Evolutionary conservation across 1,140 invertebrate genomes (phyloP), one percentile per base, ranked within the genome.

Genomic region (Vollenhovia emeryi): DNA sequence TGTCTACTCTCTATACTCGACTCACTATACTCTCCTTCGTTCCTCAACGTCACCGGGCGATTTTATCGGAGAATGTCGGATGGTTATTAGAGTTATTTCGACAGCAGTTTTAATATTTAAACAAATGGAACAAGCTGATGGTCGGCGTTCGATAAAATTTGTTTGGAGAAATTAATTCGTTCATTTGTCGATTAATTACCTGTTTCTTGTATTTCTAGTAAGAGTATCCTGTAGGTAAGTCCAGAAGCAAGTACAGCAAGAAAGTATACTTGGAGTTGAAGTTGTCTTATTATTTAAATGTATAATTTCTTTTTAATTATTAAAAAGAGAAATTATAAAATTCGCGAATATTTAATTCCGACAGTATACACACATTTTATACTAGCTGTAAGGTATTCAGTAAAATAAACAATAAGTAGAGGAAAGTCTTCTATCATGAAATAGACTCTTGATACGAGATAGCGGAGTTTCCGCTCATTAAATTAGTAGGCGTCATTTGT

Each of bases 1-100:
- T 85, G 21, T 89, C 74, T 89, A 88, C 84, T 89, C 71, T 89
- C 74, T 89, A 66, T 88, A 89, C 87, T 86, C 84, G 60, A 85
- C 86, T 88, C 86, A 74, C 85, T 88, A 88, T 86, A 86, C 64
- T 64, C 57, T 27, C 87, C 43, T 69, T 85, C 60, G 30, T 71
- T 21, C 30, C 43, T 36, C 76, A 36, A 48, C 18, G 30, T 64
- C 60, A 62, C 15, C 24, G 18, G 40, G 30, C 30, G 50, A 73
- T 33, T 43, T n/a, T 57, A 57, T 43, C 36, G 64, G 24, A 68
- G n/a, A 40, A 71, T 33, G n/a, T 18, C 64, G 27, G 18, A 55
- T 27, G 30, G 21, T 45, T 57, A 59, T 73, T 24, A 33, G 36
- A 30, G 18, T 40, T 66, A 13, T 30, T 40, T 40, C 78, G 24